Percentiles rank a stretch among this genome's conserved stretches.
Conservation (phyloP, 2,113 vertebrate species). For the Microcebus tavaratra region DNA sequence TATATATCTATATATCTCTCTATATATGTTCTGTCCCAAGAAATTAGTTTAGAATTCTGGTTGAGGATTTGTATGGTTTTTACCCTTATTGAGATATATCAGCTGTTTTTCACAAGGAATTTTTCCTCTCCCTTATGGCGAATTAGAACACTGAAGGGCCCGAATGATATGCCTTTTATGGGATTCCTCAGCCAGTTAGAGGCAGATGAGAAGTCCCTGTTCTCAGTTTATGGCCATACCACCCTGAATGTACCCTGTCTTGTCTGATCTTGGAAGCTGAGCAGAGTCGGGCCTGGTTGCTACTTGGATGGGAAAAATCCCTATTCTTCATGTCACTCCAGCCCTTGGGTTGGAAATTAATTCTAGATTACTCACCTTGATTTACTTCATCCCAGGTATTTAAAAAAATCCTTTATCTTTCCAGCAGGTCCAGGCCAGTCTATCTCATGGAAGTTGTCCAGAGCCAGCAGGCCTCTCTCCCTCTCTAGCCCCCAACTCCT, state of each 20-base stretch:
- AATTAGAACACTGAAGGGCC: not conserved
- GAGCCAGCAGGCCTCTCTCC: not conserved
- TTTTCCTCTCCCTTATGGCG: not conserved
- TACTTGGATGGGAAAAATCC: not conserved
- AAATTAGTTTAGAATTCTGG: conserved; percentile 39
- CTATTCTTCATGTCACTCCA: not conserved
- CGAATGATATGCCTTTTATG: not conserved
- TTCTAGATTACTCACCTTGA: not conserved
- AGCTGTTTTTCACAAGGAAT: conserved; percentile 20
- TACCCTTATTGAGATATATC: not conserved
- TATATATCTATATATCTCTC: not conserved
- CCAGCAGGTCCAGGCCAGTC: not conserved
- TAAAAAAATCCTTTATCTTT: not conserved
- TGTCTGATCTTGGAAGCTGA: too few relatives aligned
- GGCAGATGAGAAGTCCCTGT: not conserved
- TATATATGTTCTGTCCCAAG: not conserved
- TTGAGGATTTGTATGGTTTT: conserved; percentile 30
- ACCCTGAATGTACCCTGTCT: too few relatives aligned
- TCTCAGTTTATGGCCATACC: not conserved
- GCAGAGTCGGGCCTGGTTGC: too few relatives aligned
- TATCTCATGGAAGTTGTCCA: not conserved
- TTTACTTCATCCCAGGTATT: not conserved
- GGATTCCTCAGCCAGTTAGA: not conserved
- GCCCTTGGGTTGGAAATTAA: not conserved
- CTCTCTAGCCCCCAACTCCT: not conserved